These are phyloP conservation scores for Andrena fulva DNA, from an alignment of 2,888 invertebrate species.

Conservation along the genomic window DNA sequence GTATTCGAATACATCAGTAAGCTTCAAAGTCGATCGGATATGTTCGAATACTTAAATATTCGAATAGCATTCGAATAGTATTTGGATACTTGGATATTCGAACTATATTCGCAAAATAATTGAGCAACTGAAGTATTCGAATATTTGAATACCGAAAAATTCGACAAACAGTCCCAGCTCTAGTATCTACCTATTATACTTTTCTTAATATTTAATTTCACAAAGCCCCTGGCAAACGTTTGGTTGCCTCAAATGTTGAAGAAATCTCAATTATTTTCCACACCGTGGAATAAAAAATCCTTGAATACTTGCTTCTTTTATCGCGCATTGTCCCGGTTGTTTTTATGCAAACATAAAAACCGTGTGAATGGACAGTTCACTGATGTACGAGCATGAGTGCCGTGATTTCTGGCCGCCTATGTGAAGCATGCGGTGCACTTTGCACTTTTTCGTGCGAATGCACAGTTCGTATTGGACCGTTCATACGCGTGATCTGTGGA, in stretches of 20 bases:
- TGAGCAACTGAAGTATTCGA: too few relatives aligned
- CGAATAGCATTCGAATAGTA: too few relatives aligned
- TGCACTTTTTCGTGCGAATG: constrained; percentile 56
- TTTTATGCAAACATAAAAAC: constrained; percentile 39
- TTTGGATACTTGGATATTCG: too few relatives aligned
- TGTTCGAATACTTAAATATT: too few relatives aligned
- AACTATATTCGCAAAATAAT: too few relatives aligned
- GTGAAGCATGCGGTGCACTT: constrained; percentile 49
- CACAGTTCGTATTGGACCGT: constrained; percentile 52
- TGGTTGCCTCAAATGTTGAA: neutral
- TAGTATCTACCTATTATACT: neutral
- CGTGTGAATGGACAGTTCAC: constrained; percentile 49
- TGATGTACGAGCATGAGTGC: constrained; percentile 35
- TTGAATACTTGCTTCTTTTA: constrained; percentile 4
- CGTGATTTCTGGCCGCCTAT: constrained; percentile 18
- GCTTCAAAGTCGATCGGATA: too few relatives aligned
- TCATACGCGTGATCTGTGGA: constrained; percentile 21
- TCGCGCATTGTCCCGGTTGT: constrained; percentile 6
- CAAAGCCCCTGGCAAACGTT: neutral
- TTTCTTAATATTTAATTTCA: neutral
- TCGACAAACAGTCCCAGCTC: too few relatives aligned
- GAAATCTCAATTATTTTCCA: neutral
- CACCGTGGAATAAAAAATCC: constrained; percentile 13
- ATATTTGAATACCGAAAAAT: too few relatives aligned
- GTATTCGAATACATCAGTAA: too few relatives aligned